phyloP scores from a whole-genome alignment of 2,797 vertebrate genomes.

The Coluber constrictor region DNA sequence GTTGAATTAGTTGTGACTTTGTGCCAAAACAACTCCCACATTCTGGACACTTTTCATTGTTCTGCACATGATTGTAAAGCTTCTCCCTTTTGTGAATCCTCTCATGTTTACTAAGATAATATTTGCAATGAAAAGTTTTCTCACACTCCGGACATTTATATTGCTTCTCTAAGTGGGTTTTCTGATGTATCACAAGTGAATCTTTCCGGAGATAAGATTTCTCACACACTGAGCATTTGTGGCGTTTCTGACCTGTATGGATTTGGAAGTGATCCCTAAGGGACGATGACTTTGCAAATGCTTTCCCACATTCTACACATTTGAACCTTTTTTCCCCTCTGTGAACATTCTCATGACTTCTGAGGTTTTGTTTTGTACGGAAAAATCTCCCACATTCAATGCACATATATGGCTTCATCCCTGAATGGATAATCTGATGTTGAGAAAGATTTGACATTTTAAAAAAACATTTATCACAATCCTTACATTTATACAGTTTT shows the following conservation, averaged over 20 bases:
- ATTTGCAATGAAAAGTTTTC: not conserved
- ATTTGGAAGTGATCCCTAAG: not conserved
- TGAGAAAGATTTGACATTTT: accelerated
- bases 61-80: not conserved
- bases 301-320: not conserved
- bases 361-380: not conserved
- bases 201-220: not conserved
- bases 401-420: not conserved
- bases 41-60: not conserved
- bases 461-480: not conserved
- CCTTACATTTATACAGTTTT: not conserved
- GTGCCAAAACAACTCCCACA: not conserved
- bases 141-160: too few species aligned
- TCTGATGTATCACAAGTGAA: too few species aligned
- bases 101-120: not conserved
- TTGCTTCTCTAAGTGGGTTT: too few species aligned
- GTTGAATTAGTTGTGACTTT: too few species aligned
- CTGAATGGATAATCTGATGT: not conserved
- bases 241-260: not conserved
- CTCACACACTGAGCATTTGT: not conserved
- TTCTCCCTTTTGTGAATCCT: not conserved
- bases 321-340: not conserved
- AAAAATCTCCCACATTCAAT: not conserved
- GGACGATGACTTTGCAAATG: not conserved
- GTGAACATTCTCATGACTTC: not conserved